Evolutionary conservation across 2,113 vertebrate genomes (phyloP).

Genomic region (Microcebus ravelobensis): DNA sequence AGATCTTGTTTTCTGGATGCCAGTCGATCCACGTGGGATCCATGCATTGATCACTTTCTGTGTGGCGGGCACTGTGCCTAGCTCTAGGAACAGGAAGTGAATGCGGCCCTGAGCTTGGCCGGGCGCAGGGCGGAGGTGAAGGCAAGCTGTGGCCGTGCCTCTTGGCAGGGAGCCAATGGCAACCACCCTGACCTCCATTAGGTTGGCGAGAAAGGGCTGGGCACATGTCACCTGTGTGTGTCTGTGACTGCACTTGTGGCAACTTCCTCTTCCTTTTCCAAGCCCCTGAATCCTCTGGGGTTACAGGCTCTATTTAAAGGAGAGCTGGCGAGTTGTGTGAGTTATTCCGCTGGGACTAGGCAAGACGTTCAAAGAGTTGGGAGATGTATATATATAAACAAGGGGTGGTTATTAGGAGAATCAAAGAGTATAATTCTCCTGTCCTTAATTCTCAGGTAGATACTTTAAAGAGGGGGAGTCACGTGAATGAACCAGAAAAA

Average conservation of each 20-base stretch:
- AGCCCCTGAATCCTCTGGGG: background rate
- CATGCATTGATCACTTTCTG: background rate
- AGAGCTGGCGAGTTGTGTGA: background rate
- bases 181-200: fast-evolving
- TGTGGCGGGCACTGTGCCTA: background rate
- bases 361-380: background rate
- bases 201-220: background rate
- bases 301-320: background rate
- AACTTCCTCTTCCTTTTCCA: background rate
- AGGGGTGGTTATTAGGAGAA: background rate
- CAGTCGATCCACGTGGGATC: background rate
- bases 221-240: too few species aligned
- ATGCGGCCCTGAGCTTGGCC: fast-evolving
- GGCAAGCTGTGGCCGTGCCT: fast-evolving
- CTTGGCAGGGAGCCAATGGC: fast-evolving
- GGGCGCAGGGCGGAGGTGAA: fast-evolving
- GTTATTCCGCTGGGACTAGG: background rate
- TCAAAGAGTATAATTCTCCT: too few species aligned
- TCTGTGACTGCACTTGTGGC: background rate
- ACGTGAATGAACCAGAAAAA: background rate
- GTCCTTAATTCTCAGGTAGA: background rate
- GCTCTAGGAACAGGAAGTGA: background rate
- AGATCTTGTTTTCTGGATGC: background rate
- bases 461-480: background rate
- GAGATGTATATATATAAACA: background rate